Conservation (phyloP, 2,113 vertebrate species). For the human (Homo sapiens) region DNA sequence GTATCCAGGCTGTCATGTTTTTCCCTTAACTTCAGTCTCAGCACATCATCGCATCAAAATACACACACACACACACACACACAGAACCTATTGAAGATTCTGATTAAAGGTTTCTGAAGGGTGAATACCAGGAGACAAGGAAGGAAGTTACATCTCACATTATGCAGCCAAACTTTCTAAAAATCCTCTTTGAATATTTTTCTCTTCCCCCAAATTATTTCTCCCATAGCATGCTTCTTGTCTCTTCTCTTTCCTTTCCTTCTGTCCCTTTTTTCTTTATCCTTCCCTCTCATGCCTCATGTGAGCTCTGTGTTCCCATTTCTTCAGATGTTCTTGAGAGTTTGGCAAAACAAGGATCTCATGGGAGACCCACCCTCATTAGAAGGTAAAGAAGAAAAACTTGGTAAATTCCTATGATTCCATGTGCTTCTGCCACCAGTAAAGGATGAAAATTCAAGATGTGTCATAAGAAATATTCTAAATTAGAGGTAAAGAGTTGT, state of each 20-base stretch:
- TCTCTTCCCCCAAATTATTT: not conserved
- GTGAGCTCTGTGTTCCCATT: not conserved
- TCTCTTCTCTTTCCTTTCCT: not conserved
- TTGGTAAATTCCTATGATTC: not conserved
- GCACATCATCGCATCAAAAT: not conserved
- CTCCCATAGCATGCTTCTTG: not conserved
- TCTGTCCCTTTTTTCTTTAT: not conserved
- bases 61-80: not conserved
- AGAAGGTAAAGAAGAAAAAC: not conserved
- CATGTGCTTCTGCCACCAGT: not conserved
- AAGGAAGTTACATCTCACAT: not conserved
- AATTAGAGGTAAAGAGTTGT: not conserved
- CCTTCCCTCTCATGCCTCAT: not conserved
- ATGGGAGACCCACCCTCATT: not conserved
- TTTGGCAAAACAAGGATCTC: not conserved
- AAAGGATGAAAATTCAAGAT: not conserved
- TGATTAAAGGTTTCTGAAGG: not conserved
- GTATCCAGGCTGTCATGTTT: not conserved
- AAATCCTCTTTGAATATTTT: not conserved
- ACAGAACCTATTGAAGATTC: not conserved
- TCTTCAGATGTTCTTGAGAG: not conserved
- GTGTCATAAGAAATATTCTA: not conserved
- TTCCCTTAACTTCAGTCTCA: not conserved
- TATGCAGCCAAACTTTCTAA: not conserved
- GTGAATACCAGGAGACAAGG: not conserved